These are phyloP conservation scores for Synanthedon formicaeformis DNA, from an alignment of 2,888 invertebrate genomes.

Conservation along the genomic window DNA sequence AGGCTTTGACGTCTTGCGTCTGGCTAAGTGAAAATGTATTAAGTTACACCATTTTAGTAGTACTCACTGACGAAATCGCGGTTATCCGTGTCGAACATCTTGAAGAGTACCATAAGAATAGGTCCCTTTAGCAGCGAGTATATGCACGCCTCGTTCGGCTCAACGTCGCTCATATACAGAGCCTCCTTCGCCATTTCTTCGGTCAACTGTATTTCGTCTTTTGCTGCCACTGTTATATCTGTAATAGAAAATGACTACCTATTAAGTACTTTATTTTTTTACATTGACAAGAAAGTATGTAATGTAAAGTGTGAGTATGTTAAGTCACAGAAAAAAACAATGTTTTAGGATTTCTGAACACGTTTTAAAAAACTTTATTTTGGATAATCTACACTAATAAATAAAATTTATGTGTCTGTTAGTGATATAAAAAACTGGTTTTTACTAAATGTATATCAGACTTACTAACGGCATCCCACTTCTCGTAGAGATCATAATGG, in stretches of 20 bases:
- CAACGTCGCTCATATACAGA: constrained; percentile 59
- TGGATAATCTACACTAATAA: too few relatives aligned
- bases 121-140: constrained; percentile 37
- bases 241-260: not conserved
- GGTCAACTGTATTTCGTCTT: constrained; percentile 36
- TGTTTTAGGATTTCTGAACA: too few relatives aligned
- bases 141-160: constrained; percentile 52
- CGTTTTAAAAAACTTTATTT: too few relatives aligned
- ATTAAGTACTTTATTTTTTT: too few relatives aligned
- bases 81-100: constrained; percentile 42
- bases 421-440: too few relatives aligned
- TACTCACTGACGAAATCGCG: constrained; percentile 50
- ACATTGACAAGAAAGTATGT: too few relatives aligned
- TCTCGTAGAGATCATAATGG: constrained; percentile 55
- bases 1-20: too few relatives aligned
- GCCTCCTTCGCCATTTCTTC: constrained; percentile 34
- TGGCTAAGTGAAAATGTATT: too few relatives aligned
- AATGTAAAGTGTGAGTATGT: too few relatives aligned
- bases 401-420: too few relatives aligned
- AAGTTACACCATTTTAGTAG: not conserved
- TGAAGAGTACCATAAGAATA: constrained; percentile 49
- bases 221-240: constrained; percentile 46
- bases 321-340: too few relatives aligned
- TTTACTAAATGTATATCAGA: too few relatives aligned
- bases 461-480: constrained; percentile 37